Base-by-base conservation (phyloP, 1,140 invertebrate genomes). In the Phenacoccus solenopsis region DNA sequence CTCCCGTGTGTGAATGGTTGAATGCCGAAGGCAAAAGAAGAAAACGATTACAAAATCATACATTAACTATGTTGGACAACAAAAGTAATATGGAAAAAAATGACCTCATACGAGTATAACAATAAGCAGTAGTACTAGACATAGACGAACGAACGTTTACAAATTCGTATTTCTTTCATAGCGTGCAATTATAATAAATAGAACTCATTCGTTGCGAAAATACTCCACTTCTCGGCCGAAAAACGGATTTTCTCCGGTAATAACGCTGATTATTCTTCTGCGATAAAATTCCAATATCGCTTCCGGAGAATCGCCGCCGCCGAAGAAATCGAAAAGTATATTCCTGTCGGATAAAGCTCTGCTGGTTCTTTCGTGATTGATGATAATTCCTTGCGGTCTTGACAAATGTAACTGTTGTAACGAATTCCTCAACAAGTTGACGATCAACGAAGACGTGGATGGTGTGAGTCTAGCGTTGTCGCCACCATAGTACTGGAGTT, bases 241-340 rank as follows among this genome's bases (percentile, higher is more conserved):
- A 64, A 64, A 64, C 25, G 59, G 59, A 64, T 64, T 64, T 16
- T 64, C 59, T 4, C 21, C 25, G 59, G 59, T 64, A 13, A 64
- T 64, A 24, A 27, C 59, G 59, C 59, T 64, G 22, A 64, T 25
- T 22, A 64, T 64, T 24, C 25, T 24, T 10, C 59, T 9, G 25
- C 59, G 59, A 64, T 64, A 64, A 64, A 25, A 64, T 64, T 64
- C 59, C 59, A 64, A 64, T 64, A 64, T 64, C 4, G 59, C 59
- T 64, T 64, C 59, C 10, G 59, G 25, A 10, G 59, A 64, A 64
- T 64, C 59, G 21, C 59, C 59, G 25, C 59, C 59, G 59, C 59
- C 59, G 25, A 64, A 64, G 16, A 64, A 64, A 24, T 64, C 59
- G 59, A 64, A 64, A 64, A 64, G 25, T 64, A 64, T 25, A 64